Conservation (phyloP, 2,888 invertebrate species). For the Pristionchus entomophagus region DNA sequence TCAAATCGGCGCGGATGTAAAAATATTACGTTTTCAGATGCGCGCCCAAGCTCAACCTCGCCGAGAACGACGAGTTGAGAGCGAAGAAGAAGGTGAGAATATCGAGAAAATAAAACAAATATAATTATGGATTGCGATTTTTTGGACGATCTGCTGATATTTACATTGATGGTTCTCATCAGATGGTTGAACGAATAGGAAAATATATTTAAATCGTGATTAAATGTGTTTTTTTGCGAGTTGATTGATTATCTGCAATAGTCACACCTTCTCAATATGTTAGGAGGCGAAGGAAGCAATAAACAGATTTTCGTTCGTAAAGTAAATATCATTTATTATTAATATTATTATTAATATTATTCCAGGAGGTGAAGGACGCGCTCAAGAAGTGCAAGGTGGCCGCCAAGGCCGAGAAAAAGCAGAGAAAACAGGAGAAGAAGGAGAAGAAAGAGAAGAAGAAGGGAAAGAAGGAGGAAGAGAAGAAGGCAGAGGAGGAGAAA, state of each 20-base stretch:
- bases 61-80: conserved; percentile 44
- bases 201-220: too few relatives aligned
- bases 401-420: conserved; percentile 26
- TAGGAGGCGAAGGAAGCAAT: too few relatives aligned
- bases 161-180: too few relatives aligned
- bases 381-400: conserved; percentile 36
- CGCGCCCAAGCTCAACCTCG: conserved; percentile 20
- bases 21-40: too few relatives aligned
- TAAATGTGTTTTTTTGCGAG: too few relatives aligned
- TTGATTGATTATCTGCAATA: too few relatives aligned
- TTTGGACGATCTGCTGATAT: too few relatives aligned
- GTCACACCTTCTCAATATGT: too few relatives aligned
- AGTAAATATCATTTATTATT: not conserved
- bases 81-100: conserved; percentile 43
- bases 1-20: too few relatives aligned
- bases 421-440: conserved; percentile 30
- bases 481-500: not conserved
- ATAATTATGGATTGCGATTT: not conserved
- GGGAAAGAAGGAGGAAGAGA: conserved; percentile 4
- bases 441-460: conserved; percentile 5
- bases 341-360: not conserved
- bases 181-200: too few relatives aligned
- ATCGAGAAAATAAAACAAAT: too few relatives aligned
- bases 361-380: conserved; percentile 40
- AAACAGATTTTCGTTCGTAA: too few relatives aligned